Evolutionary conservation across 2,113 vertebrate genomes (phyloP).

Genomic region (Theropithecus gelada): DNA sequence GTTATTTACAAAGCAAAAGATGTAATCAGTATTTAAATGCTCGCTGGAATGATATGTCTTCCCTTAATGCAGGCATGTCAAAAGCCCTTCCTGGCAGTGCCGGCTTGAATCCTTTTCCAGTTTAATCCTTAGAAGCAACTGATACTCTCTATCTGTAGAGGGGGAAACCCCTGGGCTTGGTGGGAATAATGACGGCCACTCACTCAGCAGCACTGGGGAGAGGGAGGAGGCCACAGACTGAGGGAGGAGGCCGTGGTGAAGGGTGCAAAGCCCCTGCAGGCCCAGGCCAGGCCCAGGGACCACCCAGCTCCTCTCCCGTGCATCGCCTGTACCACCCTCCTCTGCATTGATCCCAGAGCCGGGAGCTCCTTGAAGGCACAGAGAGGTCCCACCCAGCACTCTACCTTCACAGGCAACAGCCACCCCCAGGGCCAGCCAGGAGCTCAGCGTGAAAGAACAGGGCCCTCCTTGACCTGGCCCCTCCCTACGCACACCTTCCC

Average conservation of each 20-base stretch:
- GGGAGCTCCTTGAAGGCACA: accelerated
- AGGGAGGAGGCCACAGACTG: no score
- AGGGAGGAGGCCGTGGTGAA: no score
- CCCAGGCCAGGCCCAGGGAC: no score
- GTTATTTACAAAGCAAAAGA: conserved; percentile 65
- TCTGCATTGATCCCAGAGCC: not conserved
- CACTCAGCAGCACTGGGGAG: not conserved
- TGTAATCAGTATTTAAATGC: conserved; percentile 16
- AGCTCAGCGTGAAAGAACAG: not conserved
- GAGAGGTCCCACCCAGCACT: no score
- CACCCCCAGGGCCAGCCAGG: accelerated
- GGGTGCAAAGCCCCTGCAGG: no score
- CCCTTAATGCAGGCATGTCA: not conserved
- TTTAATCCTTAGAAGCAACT: not conserved
- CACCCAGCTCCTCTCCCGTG: no score
- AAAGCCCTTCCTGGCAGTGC: not conserved
- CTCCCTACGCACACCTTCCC: no score
- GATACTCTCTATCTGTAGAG: not conserved
- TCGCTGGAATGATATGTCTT: not conserved
- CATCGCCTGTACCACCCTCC: not conserved
- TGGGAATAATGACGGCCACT: accelerated
- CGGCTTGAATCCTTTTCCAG: not conserved
- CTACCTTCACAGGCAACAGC: accelerated
- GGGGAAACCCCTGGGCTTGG: accelerated
- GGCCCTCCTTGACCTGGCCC: not conserved